Base-by-base conservation (phyloP, 2,888 invertebrate species). In the Atherix ibis region DNA sequence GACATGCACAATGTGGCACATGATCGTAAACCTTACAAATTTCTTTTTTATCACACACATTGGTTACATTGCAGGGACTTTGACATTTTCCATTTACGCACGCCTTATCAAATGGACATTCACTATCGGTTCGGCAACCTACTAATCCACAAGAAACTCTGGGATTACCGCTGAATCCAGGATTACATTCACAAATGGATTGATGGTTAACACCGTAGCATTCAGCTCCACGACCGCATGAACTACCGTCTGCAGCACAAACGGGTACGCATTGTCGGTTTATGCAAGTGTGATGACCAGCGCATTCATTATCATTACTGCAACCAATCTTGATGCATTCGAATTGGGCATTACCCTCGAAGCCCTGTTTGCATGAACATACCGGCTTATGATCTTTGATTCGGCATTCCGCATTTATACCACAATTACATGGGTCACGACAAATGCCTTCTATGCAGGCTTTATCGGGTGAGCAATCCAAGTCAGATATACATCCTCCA, bases 371-470 rank as follows among this genome's bases (percentile, higher is more conserved):
- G 54, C 91, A 91, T 1, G 83, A 78, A 50, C 91, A 91, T 1
- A 85, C 76, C 0, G 88, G 85, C 54, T 83, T 83, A 50, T 91
- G 89, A 49, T 82, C 73, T 56, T 73, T 74, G 41, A 87, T 78
- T 49, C 77, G 71, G 52, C 91, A 91, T 44, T 83, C 76, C 2
- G 89, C 79, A 51, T 85, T 80, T 1, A 77, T 68, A 26, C 88
- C 89, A 52, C 87, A 87, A 41, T 77, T 75, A 53, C 89, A 89
- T 4, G 88, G 88, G 52, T 85, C 73, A 44, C 70, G 71, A 52
- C 89, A 89, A 13, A 85, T 66, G 14, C 77, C 79, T 45, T 75
- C 76, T 40, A 83, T 66, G 51, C 91, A 91, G 14, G 87, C 76
- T 46, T 75, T 75, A 43, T 84, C 76, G 0, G 70, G 59, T 1